Evolutionary conservation across 1,140 invertebrate species (phyloP), one percentile per base, ranked within the genome.

Genomic region (Musca domestica): DNA sequence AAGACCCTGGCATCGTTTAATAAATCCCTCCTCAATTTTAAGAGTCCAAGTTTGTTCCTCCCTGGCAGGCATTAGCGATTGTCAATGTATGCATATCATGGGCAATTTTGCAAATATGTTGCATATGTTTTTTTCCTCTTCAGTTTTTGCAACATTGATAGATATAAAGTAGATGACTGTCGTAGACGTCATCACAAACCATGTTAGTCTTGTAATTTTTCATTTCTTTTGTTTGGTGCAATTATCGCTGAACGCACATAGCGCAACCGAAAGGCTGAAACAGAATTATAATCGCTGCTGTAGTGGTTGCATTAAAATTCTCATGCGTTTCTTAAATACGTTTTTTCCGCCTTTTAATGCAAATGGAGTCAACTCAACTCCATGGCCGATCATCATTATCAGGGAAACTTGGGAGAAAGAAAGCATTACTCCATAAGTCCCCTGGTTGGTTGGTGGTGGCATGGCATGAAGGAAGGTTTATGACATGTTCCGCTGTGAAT

Each of bases 401-500:
- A 41, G 34, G 34, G 12, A 41, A 41, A 41, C 34, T 10, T 41
- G 34, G 34, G 34, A 30, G 34, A 41, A 41, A n/a, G n/a, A n/a
- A 41, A 41, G 34, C 34, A 10, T 41, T 41, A 41, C 34, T 12
- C 2, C 12, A 41, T 41, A 41, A 41, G 12, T 41, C 54, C 54
- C 27, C 23, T 58, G 30, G n/a, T 58, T 27, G n/a, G 23, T 58
- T 30, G n/a, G 27, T 27, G n/a, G 34, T 41, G 34, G 34, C 54
- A 27, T 25, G 54, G 49, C 23, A 52, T 20, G 19, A 10, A 10
- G 49, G 54, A 58, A 3, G 23, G 15, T 58, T 61, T 41, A 61
- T 34, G 56, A 61, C 27, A 34, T 61, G 56, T 61, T 61, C 56
- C 56, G 56, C 56, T 61, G 56, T 34, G 56, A 61, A 19, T 61